Percentiles rank a stretch among this genome's conserved stretches.
Conservation (phyloP, 2,888 invertebrate species). For the Drosophila koepferae region DNA sequence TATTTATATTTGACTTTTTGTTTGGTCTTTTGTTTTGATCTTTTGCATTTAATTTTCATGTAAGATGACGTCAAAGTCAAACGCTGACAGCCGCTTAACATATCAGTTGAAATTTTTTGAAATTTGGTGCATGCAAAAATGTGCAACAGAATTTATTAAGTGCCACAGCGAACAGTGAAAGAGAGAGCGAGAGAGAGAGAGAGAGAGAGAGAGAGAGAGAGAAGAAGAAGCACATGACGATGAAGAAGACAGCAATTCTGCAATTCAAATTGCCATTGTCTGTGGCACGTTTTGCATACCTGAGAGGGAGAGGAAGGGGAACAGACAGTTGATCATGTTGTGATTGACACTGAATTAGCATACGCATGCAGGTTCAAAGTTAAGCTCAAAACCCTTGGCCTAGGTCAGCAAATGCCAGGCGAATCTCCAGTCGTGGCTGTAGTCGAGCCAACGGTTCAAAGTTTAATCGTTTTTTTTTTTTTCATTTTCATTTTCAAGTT, state of each 20-base stretch:
- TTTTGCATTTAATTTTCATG: conserved; percentile 79
- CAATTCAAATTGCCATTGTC: conserved; percentile 84
- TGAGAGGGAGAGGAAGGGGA: conserved; percentile 7
- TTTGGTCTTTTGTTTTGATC: conserved; percentile 58
- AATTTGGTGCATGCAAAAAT: conserved; percentile 79
- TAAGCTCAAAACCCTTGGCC: conserved; percentile 67
- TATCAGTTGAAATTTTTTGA: conserved; percentile 77
- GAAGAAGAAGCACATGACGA: not conserved
- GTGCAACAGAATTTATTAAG: conserved; percentile 83
- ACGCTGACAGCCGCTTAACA: conserved; percentile 83
- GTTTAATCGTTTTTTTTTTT: conserved; percentile 70
- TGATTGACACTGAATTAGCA: conserved; percentile 82
- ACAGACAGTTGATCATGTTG: conserved; percentile 54
- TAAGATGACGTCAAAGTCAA: conserved; percentile 78
- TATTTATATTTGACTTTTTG: conserved; percentile 22
- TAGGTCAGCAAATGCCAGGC: conserved; percentile 59
- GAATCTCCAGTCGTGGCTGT: not conserved
- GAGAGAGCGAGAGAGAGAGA: too few relatives aligned
- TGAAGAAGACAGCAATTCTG: conserved; percentile 64
- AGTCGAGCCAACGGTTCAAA: conserved; percentile 40
- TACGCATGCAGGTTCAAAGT: conserved; percentile 67
- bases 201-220: too few relatives aligned
- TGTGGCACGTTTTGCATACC: conserved; percentile 68
- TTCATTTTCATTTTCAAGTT: conserved; percentile 9
- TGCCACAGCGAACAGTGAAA: conserved; percentile 54